These are phyloP conservation scores for Platyscapa corneri DNA, from an alignment of 1,140 invertebrate species.

Conservation along the genomic window DNA sequence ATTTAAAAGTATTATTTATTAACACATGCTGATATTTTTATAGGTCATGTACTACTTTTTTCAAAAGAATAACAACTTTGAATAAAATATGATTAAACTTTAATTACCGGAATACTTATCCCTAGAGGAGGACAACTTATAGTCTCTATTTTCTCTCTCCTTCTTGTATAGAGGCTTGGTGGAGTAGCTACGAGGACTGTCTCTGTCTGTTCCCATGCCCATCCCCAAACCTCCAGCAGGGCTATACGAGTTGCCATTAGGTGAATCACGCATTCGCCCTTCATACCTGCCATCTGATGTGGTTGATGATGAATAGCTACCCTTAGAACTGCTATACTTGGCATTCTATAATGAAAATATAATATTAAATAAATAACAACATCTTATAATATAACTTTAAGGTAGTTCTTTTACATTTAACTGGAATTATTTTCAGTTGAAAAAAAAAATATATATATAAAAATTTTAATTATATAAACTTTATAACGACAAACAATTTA, in stretches of 20 bases:
- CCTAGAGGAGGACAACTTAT: conserved; percentile 84
- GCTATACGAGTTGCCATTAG: conserved; percentile 84
- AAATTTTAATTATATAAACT: no score
- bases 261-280: conserved; percentile 82
- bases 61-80: no score
- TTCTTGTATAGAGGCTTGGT: conserved; percentile 90
- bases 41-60: no score
- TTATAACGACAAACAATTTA: no score
- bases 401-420: conserved; percentile 10
- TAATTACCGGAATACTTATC: conserved; percentile 86
- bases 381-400: not conserved
- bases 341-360: conserved; percentile 77
- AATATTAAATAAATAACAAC: conserved; percentile 12
- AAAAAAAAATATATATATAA: no score
- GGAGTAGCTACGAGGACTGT: conserved; percentile 80
- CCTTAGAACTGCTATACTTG: conserved; percentile 84
- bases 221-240: conserved; percentile 77
- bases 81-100: not conserved
- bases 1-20: no score
- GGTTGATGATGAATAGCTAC: conserved; percentile 76
- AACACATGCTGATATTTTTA: no score
- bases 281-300: conserved; percentile 75
- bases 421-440: not conserved
- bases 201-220: conserved; percentile 78
- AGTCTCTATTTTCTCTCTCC: conserved; percentile 94